Evolutionary conservation across 2,888 invertebrate species (phyloP).

Genomic region (Microlaimidae sp.): DNA sequence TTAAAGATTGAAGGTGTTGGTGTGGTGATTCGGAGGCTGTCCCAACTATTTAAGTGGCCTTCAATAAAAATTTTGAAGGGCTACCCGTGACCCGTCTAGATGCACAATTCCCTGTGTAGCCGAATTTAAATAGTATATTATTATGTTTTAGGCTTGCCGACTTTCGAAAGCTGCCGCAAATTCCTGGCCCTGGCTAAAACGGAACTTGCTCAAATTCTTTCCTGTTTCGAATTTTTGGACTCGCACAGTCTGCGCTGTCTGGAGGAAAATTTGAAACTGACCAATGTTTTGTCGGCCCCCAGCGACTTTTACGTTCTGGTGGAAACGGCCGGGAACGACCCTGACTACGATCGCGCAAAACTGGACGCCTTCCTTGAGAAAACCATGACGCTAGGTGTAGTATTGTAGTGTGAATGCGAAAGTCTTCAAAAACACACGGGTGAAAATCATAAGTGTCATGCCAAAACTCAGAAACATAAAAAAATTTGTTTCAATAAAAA

Average conservation of each 20-base stretch:
- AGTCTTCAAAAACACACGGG: too few species aligned
- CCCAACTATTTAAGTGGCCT: too few species aligned
- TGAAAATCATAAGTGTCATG: too few species aligned
- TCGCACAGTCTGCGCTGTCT: conserved; percentile 48
- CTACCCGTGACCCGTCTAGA: too few species aligned
- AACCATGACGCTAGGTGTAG: conserved; percentile 53
- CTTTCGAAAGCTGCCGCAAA: conserved; percentile 58
- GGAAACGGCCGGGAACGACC: conserved; percentile 53
- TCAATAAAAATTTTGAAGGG: too few species aligned
- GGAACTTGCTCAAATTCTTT: conserved; percentile 63
- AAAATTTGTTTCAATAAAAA: too few species aligned
- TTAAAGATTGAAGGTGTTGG: too few species aligned
- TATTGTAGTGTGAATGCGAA: conserved; percentile 50
- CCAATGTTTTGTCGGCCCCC: conserved; percentile 18
- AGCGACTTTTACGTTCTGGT: conserved; percentile 26
- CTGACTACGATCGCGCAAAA: conserved; percentile 69
- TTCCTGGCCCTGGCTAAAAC: conserved; percentile 56
- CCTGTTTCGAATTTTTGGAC: conserved; percentile 90
- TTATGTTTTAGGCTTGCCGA: conserved; percentile 55
- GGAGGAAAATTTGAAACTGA: conserved; percentile 21
- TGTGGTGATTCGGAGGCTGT: too few species aligned
- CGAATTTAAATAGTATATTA: too few species aligned
- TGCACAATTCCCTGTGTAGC: too few species aligned
- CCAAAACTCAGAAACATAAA: too few species aligned
- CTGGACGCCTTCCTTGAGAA: conserved; percentile 57